Conservation (phyloP, 2,888 invertebrate genomes). For the Erpobdella octoculata region DNA sequence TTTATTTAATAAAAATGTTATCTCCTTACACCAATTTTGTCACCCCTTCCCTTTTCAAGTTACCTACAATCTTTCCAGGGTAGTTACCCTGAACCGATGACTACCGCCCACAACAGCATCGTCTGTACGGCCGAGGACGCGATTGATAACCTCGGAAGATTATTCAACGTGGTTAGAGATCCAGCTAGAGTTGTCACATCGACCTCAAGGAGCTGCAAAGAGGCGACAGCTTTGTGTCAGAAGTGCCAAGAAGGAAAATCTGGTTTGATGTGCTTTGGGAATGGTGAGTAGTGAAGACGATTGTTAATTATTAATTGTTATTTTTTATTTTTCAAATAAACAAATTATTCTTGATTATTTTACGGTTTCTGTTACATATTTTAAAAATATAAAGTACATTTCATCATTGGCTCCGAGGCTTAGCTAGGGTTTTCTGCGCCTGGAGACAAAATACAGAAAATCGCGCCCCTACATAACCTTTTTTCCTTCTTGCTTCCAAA, state of each 20-base stretch:
- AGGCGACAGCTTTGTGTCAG: neutral
- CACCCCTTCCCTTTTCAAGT: neutral
- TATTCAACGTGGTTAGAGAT: neutral
- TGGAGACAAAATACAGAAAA: no score
- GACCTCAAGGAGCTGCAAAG: conserved; percentile 4
- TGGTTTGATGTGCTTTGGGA: neutral
- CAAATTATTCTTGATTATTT: no score
- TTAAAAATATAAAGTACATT: no score
- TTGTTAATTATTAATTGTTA: neutral
- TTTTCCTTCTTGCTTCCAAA: no score
- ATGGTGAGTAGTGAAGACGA: neutral
- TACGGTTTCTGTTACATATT: no score
- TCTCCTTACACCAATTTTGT: neutral
- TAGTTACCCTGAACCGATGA: neutral
- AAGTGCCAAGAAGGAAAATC: neutral
- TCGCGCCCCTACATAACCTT: no score
- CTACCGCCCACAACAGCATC: conserved; percentile 9
- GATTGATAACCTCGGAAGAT: neutral
- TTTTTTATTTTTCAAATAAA: neutral
- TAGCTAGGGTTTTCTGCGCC: no score
- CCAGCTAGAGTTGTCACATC: neutral
- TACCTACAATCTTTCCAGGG: neutral
- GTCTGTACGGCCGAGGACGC: conserved; percentile 19
- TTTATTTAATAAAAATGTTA: neutral
- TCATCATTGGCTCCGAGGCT: no score